Evolutionary conservation across 2,113 vertebrate species (phyloP), one percentile per base, ranked within the genome.

Genomic region (Pelodiscus sinensis): DNA sequence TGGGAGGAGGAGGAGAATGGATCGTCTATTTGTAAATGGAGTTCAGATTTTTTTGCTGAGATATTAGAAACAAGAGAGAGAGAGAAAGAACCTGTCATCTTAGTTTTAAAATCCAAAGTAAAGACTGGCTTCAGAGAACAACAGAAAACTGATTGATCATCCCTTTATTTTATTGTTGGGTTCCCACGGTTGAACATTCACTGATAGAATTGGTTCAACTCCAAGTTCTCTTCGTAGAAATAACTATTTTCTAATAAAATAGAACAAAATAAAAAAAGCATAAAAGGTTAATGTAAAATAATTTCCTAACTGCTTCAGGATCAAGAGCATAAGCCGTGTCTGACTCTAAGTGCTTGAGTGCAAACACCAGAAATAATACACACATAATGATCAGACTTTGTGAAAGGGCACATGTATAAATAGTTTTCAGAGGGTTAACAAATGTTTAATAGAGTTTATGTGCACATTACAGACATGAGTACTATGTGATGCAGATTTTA

Each of bases 221-320:
- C 93, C 93, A 97, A 93, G 92, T 94, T 55, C 82, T 86, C 85
- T 88, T 92, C 93, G 94, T 90, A 75, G 88, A 92, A 94, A 95
- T 90, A 82, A 94, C 29, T 94, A 79, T 93, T 97, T 96, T 83
- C 92, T 35, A 38, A 86, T 86, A 91, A 96, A 93, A 92, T 57
- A 95, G 84, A 93, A 90, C 94, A 92, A 54, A 54, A 54, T 54
- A 54, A 54, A 54, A 54, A 73, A 68, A 87, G 86, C 84, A 92
- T 92, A 96, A 94, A 96, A 93, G 81, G 91, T 89, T 92, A 85
- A 95, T 50, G 9, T 35, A 35, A n/a, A 68, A 68, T 35, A 8
- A n/a, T 71, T 35, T 71, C 65, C 65, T 86, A 96, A 92, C 62
- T 89, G 81, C 75, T 78, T 56, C 52, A 55, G 15, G 29, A 55